Evolutionary conservation across 2,113 vertebrate species (phyloP).

Genomic region (Athene cunicularia): DNA sequence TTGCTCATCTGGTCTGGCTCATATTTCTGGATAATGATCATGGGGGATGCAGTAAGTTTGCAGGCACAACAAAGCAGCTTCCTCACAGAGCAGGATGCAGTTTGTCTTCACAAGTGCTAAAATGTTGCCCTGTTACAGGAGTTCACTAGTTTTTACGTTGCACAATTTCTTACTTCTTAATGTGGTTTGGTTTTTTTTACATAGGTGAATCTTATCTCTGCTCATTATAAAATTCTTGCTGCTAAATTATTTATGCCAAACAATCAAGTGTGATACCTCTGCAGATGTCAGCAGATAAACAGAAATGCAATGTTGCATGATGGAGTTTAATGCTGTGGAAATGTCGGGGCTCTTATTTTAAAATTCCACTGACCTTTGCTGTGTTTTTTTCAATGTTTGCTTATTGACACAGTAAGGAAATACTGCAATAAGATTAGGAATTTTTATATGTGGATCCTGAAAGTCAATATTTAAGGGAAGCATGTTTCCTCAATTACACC

Average conservation of each 20-base stretch:
- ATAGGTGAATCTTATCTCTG: neutral
- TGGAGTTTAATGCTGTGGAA: conserved; percentile 65
- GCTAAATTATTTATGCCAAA: conserved; percentile 67
- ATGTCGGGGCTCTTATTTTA: conserved; percentile 14
- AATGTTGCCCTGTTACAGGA: neutral
- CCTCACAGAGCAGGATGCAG: neutral
- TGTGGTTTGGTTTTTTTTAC: too few relatives aligned
- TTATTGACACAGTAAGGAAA: neutral
- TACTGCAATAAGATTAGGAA: neutral
- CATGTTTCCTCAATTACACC: neutral
- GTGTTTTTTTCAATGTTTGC: conserved; percentile 5
- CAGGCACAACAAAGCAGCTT: neutral
- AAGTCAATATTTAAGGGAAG: neutral
- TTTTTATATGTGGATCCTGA: neutral
- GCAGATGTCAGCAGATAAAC: conserved; percentile 60
- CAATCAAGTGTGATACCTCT: conserved; percentile 27
- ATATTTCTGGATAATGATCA: conserved; percentile 84
- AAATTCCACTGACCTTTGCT: conserved; percentile 52
- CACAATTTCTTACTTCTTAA: neutral
- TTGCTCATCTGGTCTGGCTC: conserved; percentile 64
- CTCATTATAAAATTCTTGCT: conserved; percentile 21
- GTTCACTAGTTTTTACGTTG: neutral
- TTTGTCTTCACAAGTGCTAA: neutral
- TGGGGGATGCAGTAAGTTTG: conserved; percentile 59
- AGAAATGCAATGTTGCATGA: conserved; percentile 49